These are phyloP conservation scores for Apotomis turbidana DNA, from an alignment of 2,888 invertebrate species.

Conservation along the genomic window DNA sequence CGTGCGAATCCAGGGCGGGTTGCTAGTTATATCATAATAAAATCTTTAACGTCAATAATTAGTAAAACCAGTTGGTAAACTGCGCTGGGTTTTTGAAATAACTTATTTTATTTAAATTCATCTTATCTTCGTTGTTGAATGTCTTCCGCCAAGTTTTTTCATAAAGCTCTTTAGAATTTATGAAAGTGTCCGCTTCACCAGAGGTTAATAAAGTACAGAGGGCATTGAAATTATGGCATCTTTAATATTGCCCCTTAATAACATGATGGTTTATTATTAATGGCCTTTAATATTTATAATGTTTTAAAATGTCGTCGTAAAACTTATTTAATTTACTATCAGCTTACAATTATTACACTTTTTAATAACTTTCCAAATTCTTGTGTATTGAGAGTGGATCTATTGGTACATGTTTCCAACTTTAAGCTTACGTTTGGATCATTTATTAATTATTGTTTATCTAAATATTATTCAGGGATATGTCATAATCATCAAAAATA, in stretches of 20 bases:
- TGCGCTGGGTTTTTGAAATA: too few species aligned
- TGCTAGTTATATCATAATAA: too few species aligned
- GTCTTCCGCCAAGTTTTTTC: background rate
- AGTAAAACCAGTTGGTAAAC: too few species aligned
- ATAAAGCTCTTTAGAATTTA: conserved; percentile 58
- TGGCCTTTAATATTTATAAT: conserved; percentile 20
- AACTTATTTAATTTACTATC: conserved; percentile 24
- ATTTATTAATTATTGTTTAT: background rate
- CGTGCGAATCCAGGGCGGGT: too few species aligned
- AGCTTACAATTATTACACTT: background rate
- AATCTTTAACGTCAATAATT: too few species aligned
- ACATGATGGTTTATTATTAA: conserved; percentile 27
- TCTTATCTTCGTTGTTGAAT: background rate
- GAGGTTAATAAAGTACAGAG: conserved; percentile 62
- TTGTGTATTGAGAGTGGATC: background rate
- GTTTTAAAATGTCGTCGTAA: conserved; percentile 10
- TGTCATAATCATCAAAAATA: too few species aligned
- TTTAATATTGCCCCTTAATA: conserved; percentile 47
- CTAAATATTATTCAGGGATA: too few species aligned
- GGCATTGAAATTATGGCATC: conserved; percentile 59
- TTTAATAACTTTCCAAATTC: conserved; percentile 5
- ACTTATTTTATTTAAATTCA: too few species aligned
- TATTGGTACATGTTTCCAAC: background rate
- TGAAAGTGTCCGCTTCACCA: conserved; percentile 65
- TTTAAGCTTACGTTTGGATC: background rate